Evolutionary conservation across 92 coral and sea anemone genomes (phyloP).

Genomic region (Plumapathes pennacea): DNA sequence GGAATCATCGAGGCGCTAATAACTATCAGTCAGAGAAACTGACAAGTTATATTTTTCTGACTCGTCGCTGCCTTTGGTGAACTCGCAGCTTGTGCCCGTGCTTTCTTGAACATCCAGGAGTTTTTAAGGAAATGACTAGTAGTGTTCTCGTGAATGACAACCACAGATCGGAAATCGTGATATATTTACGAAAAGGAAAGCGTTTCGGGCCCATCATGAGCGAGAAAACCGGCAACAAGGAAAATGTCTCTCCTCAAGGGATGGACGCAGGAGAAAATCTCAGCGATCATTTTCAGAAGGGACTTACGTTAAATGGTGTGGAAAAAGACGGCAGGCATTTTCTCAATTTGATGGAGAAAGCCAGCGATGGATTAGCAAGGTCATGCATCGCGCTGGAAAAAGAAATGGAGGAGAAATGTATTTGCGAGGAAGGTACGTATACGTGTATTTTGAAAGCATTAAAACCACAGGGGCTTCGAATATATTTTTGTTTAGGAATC

Average conservation of each 20-base stretch:
- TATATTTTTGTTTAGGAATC: no score
- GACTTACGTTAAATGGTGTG: slow-evolving; percentile 47
- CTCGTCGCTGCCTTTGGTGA: no score
- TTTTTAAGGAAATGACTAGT: slow-evolving; percentile 47
- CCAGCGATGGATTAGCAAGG: slow-evolving; percentile 67
- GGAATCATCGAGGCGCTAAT: no score
- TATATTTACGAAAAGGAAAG: slow-evolving; percentile 72
- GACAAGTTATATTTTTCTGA: no score
- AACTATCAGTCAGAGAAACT: no score
- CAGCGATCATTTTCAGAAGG: slow-evolving; percentile 72
- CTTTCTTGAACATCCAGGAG: no score
- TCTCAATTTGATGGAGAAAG: slow-evolving; percentile 70
- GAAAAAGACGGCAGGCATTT: slow-evolving; percentile 88
- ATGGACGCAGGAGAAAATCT: slow-evolving; percentile 51
- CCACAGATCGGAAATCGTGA: slow-evolving; percentile 83
- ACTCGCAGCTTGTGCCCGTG: no score
- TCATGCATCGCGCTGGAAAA: slow-evolving; percentile 64
- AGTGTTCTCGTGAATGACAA: slow-evolving; percentile 58
- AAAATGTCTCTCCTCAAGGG: slow-evolving; percentile 68
- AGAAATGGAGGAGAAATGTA: slow-evolving; percentile 70
- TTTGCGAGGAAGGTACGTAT: slow-evolving; percentile 82
- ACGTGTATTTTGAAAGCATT: no score
- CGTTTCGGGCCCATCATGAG: slow-evolving; percentile 70
- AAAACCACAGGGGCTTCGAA: no score
- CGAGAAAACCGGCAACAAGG: slow-evolving; percentile 58